Conservation (phyloP, 2,888 invertebrate species). For the Hyppa rectilinea region DNA sequence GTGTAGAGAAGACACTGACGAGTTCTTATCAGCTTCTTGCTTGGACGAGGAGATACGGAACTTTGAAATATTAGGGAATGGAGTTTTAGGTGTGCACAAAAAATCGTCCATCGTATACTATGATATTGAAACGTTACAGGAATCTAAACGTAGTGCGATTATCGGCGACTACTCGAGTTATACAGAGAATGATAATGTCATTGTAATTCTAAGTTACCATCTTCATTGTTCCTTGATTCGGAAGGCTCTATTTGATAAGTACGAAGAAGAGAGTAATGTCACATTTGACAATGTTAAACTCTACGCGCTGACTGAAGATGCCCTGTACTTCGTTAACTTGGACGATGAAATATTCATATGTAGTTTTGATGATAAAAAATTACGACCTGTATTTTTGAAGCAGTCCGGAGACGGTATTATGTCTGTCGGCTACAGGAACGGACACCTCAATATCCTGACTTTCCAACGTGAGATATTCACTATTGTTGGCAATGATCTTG, state of each 20-base stretch:
- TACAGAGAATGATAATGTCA: constrained; percentile 73
- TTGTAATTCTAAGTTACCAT: constrained; percentile 71
- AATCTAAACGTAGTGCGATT: constrained; percentile 64
- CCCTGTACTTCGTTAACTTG: constrained; percentile 74
- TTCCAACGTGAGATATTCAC: constrained; percentile 75
- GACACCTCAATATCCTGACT: constrained; percentile 73
- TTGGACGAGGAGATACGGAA: constrained; percentile 74
- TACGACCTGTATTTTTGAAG: constrained; percentile 61
- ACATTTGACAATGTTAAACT: constrained; percentile 75
- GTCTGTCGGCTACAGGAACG: constrained; percentile 72
- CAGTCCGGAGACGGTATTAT: constrained; percentile 70
- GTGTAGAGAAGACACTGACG: constrained; percentile 76
- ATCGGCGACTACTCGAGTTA: constrained; percentile 77
- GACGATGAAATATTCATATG: constrained; percentile 75
- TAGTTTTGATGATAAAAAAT: constrained; percentile 51
- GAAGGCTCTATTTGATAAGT: constrained; percentile 63
- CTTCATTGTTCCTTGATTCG: constrained; percentile 73
- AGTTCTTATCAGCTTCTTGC: constrained; percentile 77
- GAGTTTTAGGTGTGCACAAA: constrained; percentile 78
- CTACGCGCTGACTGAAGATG: constrained; percentile 69
- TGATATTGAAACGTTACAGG: constrained; percentile 73
- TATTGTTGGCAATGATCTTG: constrained; percentile 60
- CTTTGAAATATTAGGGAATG: constrained; percentile 74
- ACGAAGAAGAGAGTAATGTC: constrained; percentile 52
- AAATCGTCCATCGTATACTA: constrained; percentile 76